Base-by-base conservation (phyloP, 2,888 invertebrate species). In the Crioceris asparagi region DNA sequence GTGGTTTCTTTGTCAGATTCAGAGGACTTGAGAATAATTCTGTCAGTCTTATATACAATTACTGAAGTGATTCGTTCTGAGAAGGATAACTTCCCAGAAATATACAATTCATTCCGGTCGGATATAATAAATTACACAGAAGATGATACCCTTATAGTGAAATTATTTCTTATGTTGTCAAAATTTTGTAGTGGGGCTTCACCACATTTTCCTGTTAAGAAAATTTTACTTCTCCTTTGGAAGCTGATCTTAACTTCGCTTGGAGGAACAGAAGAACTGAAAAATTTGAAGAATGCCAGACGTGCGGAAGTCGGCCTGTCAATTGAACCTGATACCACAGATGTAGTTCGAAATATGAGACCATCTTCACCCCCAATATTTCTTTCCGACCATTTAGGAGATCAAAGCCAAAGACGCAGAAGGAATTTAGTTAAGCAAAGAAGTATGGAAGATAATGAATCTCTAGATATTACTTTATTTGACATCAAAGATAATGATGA, bases 161-260 rank as follows among this genome's bases (percentile, higher is more conserved):
- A 91, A 56, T 70, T 98, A 35, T 74, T 98, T 40, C 83, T 87
- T 46, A 96, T 98, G 96, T 88, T 97, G 17, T 93, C 93, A 19
- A 78, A 85, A 50, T 92, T 97, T 60, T 97, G 97, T 66, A 88
- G 91, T 51, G 96, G 96, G 1, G 81, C 84, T 17, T 86, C 91
- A 4, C 92, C 96, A 12, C 94, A 97, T 68, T 97, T 93, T 67
- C 98, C 98, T 3, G 96, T 98, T 79, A 96, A 94, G 62, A 99
- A 98, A 68, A 88, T 97, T 7, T 70, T 99, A 12, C 68, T 99
- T 32, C 39, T 54, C 2, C 68, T 98, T 12, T 98, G 98, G 98
- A 98, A 98, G 69, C 76, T 91, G 7, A 77, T 96, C 39, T 69
- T 99, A 35, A 80, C 94, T 2, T 83, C 87, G 10, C 69, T 98